These are phyloP conservation scores for Menidia beryllina DNA, from an alignment of 2,113 vertebrate species.

Conservation along the genomic window DNA sequence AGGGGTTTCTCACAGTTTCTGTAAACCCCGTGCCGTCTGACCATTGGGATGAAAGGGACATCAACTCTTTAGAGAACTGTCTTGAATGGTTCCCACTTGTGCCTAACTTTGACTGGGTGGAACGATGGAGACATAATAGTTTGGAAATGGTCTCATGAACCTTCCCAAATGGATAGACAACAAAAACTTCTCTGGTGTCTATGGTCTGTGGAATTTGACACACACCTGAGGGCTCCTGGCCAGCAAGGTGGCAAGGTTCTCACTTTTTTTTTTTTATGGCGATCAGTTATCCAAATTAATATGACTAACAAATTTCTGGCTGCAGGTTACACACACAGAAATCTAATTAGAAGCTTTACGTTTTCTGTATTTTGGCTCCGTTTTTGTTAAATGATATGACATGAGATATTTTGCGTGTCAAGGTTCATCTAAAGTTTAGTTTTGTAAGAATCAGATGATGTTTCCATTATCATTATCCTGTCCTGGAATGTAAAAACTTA, in stretches of 20 bases:
- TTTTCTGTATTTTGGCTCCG: not conserved
- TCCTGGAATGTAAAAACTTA: too few relatives aligned
- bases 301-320: too few relatives aligned
- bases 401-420: too few relatives aligned
- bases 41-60: not conserved
- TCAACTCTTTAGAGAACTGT: not conserved
- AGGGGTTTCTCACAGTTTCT: not conserved
- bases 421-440: too few relatives aligned
- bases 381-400: not conserved
- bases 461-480: too few relatives aligned
- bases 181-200: not conserved
- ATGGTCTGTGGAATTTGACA: not conserved
- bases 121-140: not conserved
- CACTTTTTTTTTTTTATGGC: not conserved
- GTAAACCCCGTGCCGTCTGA: not conserved
- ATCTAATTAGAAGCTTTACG: not conserved
- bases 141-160: not conserved
- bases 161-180: not conserved
- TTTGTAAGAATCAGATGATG: too few relatives aligned
- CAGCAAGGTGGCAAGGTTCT: not conserved
- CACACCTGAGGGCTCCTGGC: too few relatives aligned
- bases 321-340: too few relatives aligned
- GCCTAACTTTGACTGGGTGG: too few relatives aligned
- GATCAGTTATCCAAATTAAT: too few relatives aligned
- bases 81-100: too few relatives aligned